Conservation (phyloP, 2,797 vertebrate genomes). For the Hozukius guyotensis region DNA sequence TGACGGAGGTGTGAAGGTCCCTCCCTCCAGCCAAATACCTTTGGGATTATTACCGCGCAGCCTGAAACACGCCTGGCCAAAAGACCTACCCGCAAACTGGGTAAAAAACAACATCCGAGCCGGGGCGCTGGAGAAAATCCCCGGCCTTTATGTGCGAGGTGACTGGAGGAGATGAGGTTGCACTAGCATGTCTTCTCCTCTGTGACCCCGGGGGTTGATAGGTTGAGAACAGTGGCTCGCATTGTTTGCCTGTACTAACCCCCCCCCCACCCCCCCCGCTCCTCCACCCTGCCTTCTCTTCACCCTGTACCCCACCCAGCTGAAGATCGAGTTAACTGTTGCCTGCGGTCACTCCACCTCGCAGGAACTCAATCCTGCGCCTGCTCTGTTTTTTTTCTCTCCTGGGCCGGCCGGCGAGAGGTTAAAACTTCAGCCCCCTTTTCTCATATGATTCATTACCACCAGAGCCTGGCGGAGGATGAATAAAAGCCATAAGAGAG, state of each 20-base stretch:
- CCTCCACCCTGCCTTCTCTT: conserved; percentile 62
- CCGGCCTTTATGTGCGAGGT: conserved; percentile 78
- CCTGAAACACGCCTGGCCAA: conserved; percentile 66
- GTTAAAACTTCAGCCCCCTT: conserved; percentile 60
- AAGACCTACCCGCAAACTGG: conserved; percentile 64
- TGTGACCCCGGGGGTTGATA: conserved; percentile 75
- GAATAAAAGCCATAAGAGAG: conserved; percentile 49
- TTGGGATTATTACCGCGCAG: conserved; percentile 73
- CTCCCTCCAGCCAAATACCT: conserved; percentile 80
- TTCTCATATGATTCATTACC: conserved; percentile 67
- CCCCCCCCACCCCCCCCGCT: neutral
- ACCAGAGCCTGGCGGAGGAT: conserved; percentile 28
- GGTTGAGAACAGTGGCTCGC: conserved; percentile 77
- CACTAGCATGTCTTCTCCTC: conserved; percentile 78
- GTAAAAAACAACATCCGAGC: conserved; percentile 75
- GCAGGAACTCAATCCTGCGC: conserved; percentile 71
- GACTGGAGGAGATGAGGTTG: conserved; percentile 78
- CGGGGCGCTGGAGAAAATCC: conserved; percentile 71
- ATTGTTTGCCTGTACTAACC: conserved; percentile 73
- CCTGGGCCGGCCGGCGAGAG: conserved; percentile 52
- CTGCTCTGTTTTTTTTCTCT: conserved; percentile 37
- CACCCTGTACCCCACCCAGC: conserved; percentile 72
- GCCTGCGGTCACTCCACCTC: conserved; percentile 79
- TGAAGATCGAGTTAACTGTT: conserved; percentile 80
- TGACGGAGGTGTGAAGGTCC: conserved; percentile 68